Evolutionary conservation across 2,113 vertebrate species (phyloP), one percentile per base, ranked within the genome.

Genomic region (Aleadryas rufinucha): DNA sequence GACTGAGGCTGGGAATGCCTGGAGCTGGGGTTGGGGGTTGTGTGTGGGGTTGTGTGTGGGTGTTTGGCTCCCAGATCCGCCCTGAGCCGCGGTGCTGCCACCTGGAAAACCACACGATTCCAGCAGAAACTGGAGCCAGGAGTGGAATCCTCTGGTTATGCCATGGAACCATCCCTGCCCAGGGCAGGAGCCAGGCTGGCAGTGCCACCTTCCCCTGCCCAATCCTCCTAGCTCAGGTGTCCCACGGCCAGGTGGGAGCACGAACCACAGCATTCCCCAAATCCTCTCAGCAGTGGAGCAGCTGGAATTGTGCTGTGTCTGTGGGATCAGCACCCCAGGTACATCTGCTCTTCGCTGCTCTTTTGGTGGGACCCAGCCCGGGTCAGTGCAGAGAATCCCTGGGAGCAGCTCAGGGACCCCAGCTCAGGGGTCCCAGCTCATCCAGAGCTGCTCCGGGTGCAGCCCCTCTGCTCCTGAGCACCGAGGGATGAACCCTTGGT

Each of bases 1-100:
- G 16, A 3, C 21, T n/a, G 42, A 45, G 21, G 9, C 6, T 69
- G 39, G 45, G 18, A 3, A 1, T 54, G n/a, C 6, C 42, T 35
- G 37, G 20, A 16, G 15, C 12, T 0, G 6, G 5, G 15, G 1
- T 2, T 41, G 41, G 30, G 30, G 10, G 13, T 52, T 27, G 50
- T 26, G 37, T 2, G 33, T 35, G 47, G 24, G 30, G 9, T 6
- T 0, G 5, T 18, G 42, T n/a, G 17, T 11, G 16, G 13, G 2
- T 5, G 5, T 23, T 50, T 35, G 72, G 15, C 9, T 59, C 45
- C 7, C 17, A 15, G 6, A 37, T 20, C 26, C 0, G 0, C 35
- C 54, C 10, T 1, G 30, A 30, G 45, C 54, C 13, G 1, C 0
- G 0, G 11, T 26, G 45, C 45, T 24, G 22, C 33, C 52, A 28